These are phyloP conservation scores for Mimas tiliae DNA, from an alignment of 2,888 invertebrate species.

Conservation along the genomic window DNA sequence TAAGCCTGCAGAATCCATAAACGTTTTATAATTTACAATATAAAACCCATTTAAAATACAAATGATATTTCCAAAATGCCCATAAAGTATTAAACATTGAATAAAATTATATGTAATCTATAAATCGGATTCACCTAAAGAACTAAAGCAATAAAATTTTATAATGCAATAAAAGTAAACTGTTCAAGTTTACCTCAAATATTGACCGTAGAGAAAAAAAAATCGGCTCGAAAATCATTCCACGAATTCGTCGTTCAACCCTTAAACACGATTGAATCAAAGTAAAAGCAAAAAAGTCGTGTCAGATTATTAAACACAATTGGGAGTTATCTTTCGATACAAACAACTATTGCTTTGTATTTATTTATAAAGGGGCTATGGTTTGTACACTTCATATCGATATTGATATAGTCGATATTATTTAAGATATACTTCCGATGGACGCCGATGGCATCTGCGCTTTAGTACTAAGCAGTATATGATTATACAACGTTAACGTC, in stretches of 20 bases:
- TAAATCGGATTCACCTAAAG: conserved; percentile 39
- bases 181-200: conserved; percentile 36
- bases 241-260: neutral
- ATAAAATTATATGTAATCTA: neutral
- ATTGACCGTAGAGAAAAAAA: conserved; percentile 39
- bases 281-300: conserved; percentile 32
- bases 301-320: conserved; percentile 41
- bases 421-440: neutral
- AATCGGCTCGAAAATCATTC: conserved; percentile 27
- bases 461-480: too few relatives aligned
- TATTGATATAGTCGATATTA: conserved; percentile 14
- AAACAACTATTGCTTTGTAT: conserved; percentile 17
- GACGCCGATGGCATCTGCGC: too few relatives aligned
- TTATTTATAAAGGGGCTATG: conserved; percentile 15
- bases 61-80: neutral
- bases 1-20: too few relatives aligned
- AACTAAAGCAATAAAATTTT: conserved; percentile 50
- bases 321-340: conserved; percentile 42
- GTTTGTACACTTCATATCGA: neutral
- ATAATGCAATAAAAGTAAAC: conserved; percentile 48
- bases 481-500: too few relatives aligned
- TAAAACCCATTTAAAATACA: neutral
- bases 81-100: neutral
- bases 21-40: neutral
- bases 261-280: conserved; percentile 28